Evolutionary conservation across 2,888 invertebrate genomes (phyloP).

Genomic region (Cryptus armator): DNA sequence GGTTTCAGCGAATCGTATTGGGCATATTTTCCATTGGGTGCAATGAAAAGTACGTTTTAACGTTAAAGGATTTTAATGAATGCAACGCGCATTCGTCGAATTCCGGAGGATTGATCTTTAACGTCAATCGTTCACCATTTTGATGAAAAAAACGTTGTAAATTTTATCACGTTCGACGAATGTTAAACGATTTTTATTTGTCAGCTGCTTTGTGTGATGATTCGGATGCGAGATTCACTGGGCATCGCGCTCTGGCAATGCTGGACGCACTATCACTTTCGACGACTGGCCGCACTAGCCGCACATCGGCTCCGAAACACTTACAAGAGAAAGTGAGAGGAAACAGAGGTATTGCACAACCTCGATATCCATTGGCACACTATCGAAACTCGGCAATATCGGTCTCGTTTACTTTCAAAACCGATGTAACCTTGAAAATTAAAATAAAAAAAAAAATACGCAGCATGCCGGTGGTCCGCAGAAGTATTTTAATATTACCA

Average conservation of each 20-base stretch:
- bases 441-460: constrained; percentile 27
- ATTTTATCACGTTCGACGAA: neutral
- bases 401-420: constrained; percentile 61
- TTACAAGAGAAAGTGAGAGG: constrained; percentile 76
- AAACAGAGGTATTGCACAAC: constrained; percentile 69
- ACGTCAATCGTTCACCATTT: neutral
- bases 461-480: neutral
- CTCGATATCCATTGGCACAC: constrained; percentile 60
- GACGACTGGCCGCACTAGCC: constrained; percentile 61
- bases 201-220: neutral
- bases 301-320: constrained; percentile 49
- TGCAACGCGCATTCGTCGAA: neutral
- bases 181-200: neutral
- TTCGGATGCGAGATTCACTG: constrained; percentile 48
- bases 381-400: constrained; percentile 39
- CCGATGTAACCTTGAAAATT: constrained; percentile 56
- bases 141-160: too few species aligned
- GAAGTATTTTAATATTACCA: neutral
- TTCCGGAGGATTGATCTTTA: neutral
- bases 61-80: neutral
- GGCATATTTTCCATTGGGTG: neutral
- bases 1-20: neutral
- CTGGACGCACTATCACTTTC: constrained; percentile 73
- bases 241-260: constrained; percentile 52
- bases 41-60: neutral